phyloP scores from a whole-genome alignment of 2,113 vertebrate species.

The Gopherus flavomarginatus region DNA sequence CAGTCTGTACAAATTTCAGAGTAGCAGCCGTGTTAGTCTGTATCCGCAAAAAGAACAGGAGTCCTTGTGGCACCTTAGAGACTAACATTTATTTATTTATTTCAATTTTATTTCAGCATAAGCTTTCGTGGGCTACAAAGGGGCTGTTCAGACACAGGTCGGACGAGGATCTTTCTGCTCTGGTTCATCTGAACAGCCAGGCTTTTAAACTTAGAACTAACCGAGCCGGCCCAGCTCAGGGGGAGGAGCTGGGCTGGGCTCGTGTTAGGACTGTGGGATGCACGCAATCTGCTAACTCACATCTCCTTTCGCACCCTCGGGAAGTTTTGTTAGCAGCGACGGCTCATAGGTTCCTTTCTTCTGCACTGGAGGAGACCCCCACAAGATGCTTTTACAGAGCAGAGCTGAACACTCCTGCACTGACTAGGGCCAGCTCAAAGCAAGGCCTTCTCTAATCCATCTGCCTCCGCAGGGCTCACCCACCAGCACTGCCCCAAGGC shows the following conservation, averaged over 20 bases:
- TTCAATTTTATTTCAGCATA: no score
- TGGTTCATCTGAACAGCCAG: not conserved
- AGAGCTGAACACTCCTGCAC: not conserved
- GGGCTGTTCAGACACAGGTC: not conserved
- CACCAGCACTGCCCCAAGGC: not conserved
- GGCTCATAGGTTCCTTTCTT: not conserved
- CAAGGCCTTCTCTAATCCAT: not conserved
- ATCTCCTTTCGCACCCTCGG: not conserved
- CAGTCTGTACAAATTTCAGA: fast-evolving
- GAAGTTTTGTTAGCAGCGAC: no score
- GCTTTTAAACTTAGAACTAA: no score
- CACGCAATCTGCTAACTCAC: no score
- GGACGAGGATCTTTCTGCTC: not conserved
- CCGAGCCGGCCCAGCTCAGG: no score
- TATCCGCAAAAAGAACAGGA: no score
- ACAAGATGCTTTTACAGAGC: not conserved
- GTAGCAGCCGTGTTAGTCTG: no score
- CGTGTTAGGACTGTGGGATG: no score
- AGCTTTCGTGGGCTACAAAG: not conserved
- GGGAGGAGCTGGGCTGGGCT: no score
- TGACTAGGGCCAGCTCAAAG: not conserved
- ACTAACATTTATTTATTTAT: no score
- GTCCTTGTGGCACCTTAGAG: no score
- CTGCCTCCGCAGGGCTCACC: not conserved
- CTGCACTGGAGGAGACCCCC: not conserved